These are phyloP conservation scores for Chrosomus eos DNA, from an alignment of 2,797 vertebrate species.

Conservation along the genomic window DNA sequence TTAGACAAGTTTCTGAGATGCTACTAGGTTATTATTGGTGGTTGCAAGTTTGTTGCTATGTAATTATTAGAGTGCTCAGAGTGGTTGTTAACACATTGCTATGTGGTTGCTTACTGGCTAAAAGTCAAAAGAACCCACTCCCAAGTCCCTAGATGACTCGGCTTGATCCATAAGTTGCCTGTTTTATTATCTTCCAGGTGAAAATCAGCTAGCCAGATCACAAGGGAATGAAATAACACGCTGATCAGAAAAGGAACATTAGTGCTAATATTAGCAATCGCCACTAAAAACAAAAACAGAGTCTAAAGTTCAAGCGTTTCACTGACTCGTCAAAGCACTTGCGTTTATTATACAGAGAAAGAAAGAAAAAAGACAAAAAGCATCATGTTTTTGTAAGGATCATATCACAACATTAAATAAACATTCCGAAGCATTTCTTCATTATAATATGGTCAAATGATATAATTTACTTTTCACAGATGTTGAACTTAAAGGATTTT, in stretches of 20 bases:
- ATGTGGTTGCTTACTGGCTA: neutral
- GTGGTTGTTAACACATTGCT: neutral
- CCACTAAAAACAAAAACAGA: neutral
- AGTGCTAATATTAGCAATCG: neutral
- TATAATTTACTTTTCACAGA: constrained; percentile 11
- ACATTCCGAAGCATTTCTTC: constrained; percentile 71
- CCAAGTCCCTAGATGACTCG: neutral
- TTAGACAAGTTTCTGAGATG: neutral
- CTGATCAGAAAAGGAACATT: neutral
- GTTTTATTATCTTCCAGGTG: neutral
- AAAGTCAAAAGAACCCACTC: neutral
- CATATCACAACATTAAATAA: constrained; percentile 67
- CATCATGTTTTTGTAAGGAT: constrained; percentile 67
- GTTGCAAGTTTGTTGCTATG: neutral
- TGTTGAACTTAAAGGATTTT: constrained; percentile 18
- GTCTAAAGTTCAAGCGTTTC: neutral
- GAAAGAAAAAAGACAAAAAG: constrained; percentile 71
- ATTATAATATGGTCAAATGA: constrained; percentile 69
- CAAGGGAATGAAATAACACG: neutral
- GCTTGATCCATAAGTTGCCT: neutral
- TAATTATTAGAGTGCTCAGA: neutral
- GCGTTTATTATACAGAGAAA: constrained; percentile 79
- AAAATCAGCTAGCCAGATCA: neutral
- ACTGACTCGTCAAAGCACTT: constrained; percentile 69
- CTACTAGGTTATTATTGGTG: neutral